Base-by-base conservation (phyloP, 2,113 vertebrate genomes). In the Serilophus lunatus region DNA sequence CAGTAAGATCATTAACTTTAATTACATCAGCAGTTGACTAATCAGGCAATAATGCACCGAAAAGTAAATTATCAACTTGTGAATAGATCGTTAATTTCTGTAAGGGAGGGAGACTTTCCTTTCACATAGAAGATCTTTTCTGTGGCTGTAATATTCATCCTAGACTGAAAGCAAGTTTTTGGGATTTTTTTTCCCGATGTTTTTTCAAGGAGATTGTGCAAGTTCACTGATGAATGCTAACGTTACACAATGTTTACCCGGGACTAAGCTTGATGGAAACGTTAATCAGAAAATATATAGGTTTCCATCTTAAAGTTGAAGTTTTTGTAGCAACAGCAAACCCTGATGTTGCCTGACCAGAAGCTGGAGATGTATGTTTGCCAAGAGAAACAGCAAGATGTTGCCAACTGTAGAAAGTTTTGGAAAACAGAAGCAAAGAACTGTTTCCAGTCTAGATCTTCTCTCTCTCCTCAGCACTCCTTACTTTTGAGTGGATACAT, bases 241-340 rank as follows among this genome's bases (percentile, higher is more conserved):
- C 33, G 54, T 91, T 90, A 81, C 53, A 60, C 65, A 54, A n/a
- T 72, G 22, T 93, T 95, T 92, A 86, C 47, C 42, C 74, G 64
- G 74, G 19, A 82, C 40, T 54, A 61, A 91, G 50, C 28, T 45
- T 45, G 50, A 83, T 86, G 65, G 87, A 95, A 92, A 92, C 57
- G 45, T 47, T 87, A 92, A 95, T 95, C 56, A 84, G 79, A 85
- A 92, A 92, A 92, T 76, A 66, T 53, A 76, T 63, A 83, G 35
- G 24, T 77, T 89, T 93, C 74, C 47, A 33, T 45, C 33, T 44
- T 72, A 82, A 91, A 68, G 44, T 2, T 85, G 44, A 93, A 77
- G 45, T 10, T 86, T 94, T 84, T 60, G 44, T 53, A 86, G 80
- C 74, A 89, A 70, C 57, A 80, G 28, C 60, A 81, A 91, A 77